Evolutionary conservation across 1,140 invertebrate genomes (phyloP), one percentile per base, ranked within the genome.

Genomic region (Lepidostoma basale): DNA sequence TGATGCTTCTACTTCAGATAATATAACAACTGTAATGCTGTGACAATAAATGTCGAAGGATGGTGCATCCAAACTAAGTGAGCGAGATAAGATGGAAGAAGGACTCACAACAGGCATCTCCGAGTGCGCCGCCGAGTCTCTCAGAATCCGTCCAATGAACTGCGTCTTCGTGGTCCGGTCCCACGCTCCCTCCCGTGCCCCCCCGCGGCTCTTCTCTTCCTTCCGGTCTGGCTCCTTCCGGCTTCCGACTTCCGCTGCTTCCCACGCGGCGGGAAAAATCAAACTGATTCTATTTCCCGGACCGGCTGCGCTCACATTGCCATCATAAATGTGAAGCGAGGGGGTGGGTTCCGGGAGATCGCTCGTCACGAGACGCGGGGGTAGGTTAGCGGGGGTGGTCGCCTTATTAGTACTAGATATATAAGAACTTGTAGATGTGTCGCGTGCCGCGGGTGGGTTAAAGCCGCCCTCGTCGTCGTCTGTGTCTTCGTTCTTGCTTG

Each of bases 241-340:
- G 42, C 18, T 14, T 3, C 49, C 54, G 22, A 40, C 62, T 45
- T 70, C 54, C 28, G 40, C 54, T 59, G 66, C 58, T 45, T 42
- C 56, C 47, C 60, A 20, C 49, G 39, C 70, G 49, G 58, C 66
- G 70, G 70, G 62, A 69, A 65, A 66, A 68, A 62, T 68, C 70
- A 68, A 68, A 72, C 70, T 72, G 63, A 72, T 23, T 47, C 39
- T 40, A 25, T 47, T 59, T n/a, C 12, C 58, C 56, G 33, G 16
- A 10, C 39, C 14, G 23, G 39, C 39, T 39, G 39, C n/a, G 40
- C 36, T 69, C 22, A 49, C 20, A 25, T 42, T 39, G 16, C 52
- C 52, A 16, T 56, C 52, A 16, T 33, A 56, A 59, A 10, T 42
- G 56, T 58, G 36, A 42, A 47, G 16, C 23, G 56, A 44, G 56